Evolutionary conservation across 1,140 invertebrate species (phyloP).

Genomic region (Papilio glaucus): DNA sequence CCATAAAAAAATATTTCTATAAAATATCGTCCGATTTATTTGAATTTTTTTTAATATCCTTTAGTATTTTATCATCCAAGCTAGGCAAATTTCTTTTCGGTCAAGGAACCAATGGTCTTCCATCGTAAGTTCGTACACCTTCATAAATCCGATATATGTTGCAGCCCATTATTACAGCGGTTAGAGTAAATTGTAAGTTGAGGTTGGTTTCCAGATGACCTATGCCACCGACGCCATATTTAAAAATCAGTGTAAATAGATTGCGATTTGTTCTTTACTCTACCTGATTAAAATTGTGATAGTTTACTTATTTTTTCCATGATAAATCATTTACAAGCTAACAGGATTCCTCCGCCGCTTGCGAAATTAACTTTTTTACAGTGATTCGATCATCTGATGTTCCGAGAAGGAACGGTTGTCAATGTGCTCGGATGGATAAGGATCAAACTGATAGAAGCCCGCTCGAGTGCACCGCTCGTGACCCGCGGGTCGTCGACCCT

Average conservation of each 20-base stretch:
- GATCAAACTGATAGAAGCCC: neutral
- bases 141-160: too few species aligned
- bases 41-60: too few species aligned
- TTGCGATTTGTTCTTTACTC: neutral
- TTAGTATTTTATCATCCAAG: too few species aligned
- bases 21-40: too few species aligned
- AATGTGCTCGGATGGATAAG: slow-evolving; percentile 1
- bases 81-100: too few species aligned
- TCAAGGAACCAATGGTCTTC: too few species aligned
- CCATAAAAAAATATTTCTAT: neutral
- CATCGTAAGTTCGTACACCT: too few species aligned
- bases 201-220: too few species aligned
- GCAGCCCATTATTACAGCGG: too few species aligned
- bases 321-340: neutral
- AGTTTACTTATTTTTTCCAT: neutral
- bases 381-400: slow-evolving; percentile 3
- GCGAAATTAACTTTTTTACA: slow-evolving; percentile 22
- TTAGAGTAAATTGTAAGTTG: too few species aligned
- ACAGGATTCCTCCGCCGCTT: neutral
- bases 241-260: neutral
- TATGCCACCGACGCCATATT: too few species aligned
- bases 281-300: neutral
- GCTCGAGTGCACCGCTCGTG: neutral
- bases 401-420: slow-evolving; percentile 9
- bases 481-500: slow-evolving; percentile 2